Percentiles rank a stretch among this genome's conserved stretches.
Conservation (phyloP, 2,888 invertebrate species). For the Watsonalla cultraria region DNA sequence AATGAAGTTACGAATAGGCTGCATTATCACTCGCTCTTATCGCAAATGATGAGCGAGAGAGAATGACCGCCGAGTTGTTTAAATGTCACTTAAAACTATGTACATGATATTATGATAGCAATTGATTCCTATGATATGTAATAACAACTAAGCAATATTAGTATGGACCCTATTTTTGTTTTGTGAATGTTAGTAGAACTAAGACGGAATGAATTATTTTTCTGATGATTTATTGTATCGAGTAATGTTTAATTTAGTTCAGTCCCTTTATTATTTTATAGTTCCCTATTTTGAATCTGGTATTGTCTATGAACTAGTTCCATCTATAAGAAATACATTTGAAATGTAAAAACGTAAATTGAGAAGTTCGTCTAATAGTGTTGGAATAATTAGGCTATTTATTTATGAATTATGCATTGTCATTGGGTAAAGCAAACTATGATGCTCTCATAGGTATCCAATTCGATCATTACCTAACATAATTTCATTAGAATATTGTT, state of each 20-base stretch:
- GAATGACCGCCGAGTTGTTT: too few species aligned
- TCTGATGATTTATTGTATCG: background rate
- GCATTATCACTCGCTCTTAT: too few species aligned
- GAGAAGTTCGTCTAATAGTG: slow-evolving; percentile 8
- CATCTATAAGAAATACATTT: slow-evolving; percentile 2
- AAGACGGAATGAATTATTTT: background rate
- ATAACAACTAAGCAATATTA: background rate
- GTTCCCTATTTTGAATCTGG: background rate
- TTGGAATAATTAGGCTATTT: slow-evolving; percentile 16
- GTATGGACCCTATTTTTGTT: background rate
- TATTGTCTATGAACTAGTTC: background rate
- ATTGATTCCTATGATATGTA: too few species aligned
- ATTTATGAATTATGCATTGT: slow-evolving; percentile 17
- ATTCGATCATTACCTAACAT: background rate
- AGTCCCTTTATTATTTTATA: background rate
- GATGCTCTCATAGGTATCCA: slow-evolving; percentile 8
- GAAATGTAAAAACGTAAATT: slow-evolving; percentile 9
- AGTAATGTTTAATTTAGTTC: background rate
- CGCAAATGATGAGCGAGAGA: too few species aligned
- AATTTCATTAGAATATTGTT: background rate
- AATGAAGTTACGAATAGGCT: too few species aligned
- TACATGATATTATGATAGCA: too few species aligned
- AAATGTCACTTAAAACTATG: too few species aligned
- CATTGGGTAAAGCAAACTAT: slow-evolving; percentile 5
- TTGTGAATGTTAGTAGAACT: background rate